Evolutionary conservation across 1,140 invertebrate genomes (phyloP), one percentile per base, ranked within the genome.

Genomic region (Orius laevigatus): DNA sequence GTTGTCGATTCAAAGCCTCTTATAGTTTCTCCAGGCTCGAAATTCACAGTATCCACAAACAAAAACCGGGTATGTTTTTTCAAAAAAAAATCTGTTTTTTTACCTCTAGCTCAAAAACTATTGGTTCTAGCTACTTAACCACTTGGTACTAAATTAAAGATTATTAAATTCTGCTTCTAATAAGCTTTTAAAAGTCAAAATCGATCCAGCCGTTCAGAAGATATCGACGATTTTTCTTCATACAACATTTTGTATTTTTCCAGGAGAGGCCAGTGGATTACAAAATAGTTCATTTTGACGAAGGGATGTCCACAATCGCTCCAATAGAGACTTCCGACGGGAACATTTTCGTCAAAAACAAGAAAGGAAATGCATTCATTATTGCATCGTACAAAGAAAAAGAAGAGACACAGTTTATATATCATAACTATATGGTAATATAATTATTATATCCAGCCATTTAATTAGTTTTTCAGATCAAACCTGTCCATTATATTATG

Each of bases 11-110:
- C 53, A 42, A 65, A 63, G 34, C 63, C 76, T 54, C 54, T 72
- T 15, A 53, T 83, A 31, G 74, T 85, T 63, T 73, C 79, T 3
- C 79, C 81, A 14, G 73, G 80, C 59, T 80, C 79, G 20, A 65
- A 71, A 9, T 63, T 81, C 32, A 71, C 73, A 58, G 57, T 88
- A 15, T 69, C 69, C 58, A 81, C 80, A 1, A 86, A 85, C 66
- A 66, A 67, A 54, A 67, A 73, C 51, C 63, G 66, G n/a, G 56
- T n/a, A n/a, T n/a, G n/a, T n/a, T n/a, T n/a, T n/a, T n/a, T n/a
- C n/a, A n/a, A n/a, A n/a, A n/a, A n/a, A n/a, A n/a, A n/a, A n/a
- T n/a, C n/a, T n/a, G n/a, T n/a, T n/a, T n/a, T n/a, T n/a, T n/a
- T n/a, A n/a, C n/a, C n/a, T n/a, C n/a, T n/a, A n/a, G n/a, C n/a